A percentile compares a stretch with the other conserved stretches of the same genome.
These are phyloP conservation scores for Tringa solitaria DNA, from an alignment of 2,113 vertebrate genomes.

Conservation along the genomic window DNA sequence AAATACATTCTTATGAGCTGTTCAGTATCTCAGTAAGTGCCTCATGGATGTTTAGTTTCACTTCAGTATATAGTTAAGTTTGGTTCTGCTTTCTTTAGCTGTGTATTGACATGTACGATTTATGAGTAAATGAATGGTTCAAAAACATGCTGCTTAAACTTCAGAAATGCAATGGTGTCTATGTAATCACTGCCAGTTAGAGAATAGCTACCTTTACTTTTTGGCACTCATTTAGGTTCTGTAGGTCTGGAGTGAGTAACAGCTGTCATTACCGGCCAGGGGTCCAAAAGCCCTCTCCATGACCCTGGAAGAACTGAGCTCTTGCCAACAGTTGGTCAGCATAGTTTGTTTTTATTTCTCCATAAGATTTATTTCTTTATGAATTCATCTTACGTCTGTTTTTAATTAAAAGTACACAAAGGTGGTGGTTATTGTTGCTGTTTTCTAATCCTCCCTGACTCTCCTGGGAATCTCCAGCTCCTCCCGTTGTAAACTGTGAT, in stretches of 20 bases:
- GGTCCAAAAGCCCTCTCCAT: background rate
- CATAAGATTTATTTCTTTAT: background rate
- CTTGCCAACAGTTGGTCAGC: background rate
- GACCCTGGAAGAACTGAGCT: background rate
- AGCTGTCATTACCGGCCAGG: background rate
- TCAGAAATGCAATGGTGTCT: background rate
- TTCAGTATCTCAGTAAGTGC: background rate
- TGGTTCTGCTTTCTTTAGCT: background rate
- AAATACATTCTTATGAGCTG: background rate
- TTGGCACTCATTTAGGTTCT: background rate
- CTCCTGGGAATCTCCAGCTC: background rate
- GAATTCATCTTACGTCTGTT: background rate
- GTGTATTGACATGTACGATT: background rate
- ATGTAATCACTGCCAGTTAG: background rate
- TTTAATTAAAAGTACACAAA: background rate
- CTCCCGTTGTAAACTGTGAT: background rate
- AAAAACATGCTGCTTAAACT: background rate
- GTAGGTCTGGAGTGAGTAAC: background rate
- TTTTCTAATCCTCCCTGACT: background rate
- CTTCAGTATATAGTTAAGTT: background rate
- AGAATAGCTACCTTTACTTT: background rate
- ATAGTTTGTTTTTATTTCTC: conserved; percentile 2
- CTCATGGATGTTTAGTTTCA: background rate
- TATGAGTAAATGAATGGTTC: background rate
- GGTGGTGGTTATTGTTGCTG: background rate